Base-by-base conservation (phyloP, 1,140 invertebrate genomes). In the Reticulitermes speratus region DNA sequence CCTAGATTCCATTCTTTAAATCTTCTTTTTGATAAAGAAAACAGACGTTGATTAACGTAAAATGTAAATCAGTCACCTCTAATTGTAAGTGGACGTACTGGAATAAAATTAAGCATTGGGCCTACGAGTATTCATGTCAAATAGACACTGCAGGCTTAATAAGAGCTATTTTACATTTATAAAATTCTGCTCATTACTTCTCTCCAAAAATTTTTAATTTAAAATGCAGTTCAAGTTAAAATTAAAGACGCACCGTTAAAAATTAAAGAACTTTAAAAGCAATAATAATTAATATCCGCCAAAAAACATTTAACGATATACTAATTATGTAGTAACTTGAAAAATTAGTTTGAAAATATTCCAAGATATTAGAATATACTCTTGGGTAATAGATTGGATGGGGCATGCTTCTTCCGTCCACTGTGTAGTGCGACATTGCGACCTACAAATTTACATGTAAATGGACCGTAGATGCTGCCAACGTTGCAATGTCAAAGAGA, bases 401-500 rank as follows among this genome's bases (percentile, higher is more conserved):
- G 7, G n/a, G 5, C n/a, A 75, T 3, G 25, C n/a, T 75, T 75
- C n/a, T 75, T 75, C n/a, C 3, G n/a, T 30, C 65, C 65, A 75
- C 65, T 30, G n/a, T 75, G 65, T 30, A 75, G 2, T 11, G n/a
- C 65, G n/a, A 25, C 65, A 75, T 0, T 11, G n/a, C 65, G n/a
- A 25, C 65, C n/a, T 75, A 75, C 65, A 75, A 75, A 75, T 75
- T 75, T 75, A 75, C 65, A 75, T 75, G 65, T 16, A 75, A 75
- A 75, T 75, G 65, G 65, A 75, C 65, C 65, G 65, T 75, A 75
- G 65, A 75, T 75, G n/a, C 65, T 75, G n/a, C 65, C n/a, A 30
- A 75, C 65, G 3, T 75, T 2, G 65, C n/a, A n/a, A 75, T 75
- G 65, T 75, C 65, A 75, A 75, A 75, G 65, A 30, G 65, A 75